Evolutionary conservation across 1,140 invertebrate species (phyloP), one percentile per base, ranked within the genome.

Genomic region (Heliconius hewitsoni): DNA sequence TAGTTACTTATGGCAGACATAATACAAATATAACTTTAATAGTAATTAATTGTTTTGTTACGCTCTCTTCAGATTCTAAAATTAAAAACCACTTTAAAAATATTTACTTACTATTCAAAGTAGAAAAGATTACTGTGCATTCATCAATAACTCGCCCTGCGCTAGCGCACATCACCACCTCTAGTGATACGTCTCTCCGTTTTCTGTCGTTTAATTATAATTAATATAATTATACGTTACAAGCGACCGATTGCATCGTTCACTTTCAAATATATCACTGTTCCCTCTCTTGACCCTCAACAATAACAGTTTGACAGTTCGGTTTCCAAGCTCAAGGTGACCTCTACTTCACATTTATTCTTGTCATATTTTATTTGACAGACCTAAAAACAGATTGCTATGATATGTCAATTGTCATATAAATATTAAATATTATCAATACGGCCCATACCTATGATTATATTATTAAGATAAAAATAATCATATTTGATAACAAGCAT

Each of bases 261-360:
- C 13, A 66, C 18, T 76, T 76, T 76, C 34, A 66, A 66, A 23
- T 60, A 39, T 66, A 76, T 76, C 23, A 57, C 57, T 19, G 46
- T 79, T 79, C 72, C 77, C 77, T 79, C 77, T 73, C 74, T 37
- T 39, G 39, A 37, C 39, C 30, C 30, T 34, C 37, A 76, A 23
- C 52, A 74, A 74, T 37, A 75, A 75, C 52, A 76, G 23, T 66
- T 37, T 84, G 79, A 84, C 82, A 81, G 46, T 50, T 76, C 13
- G 78, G 46, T 80, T 81, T 78, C 83, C 76, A 73, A 81, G 46
- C 82, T 84, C 76, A 73, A 81, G 46, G 52, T 81, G 82, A 81
- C 82, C 81, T 85, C 81, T 77, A 85, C 60, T 27, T 30, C n/a
- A 74, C 73, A 66, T 60, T 42, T 78, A 57, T 42, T 52, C 37